Evolutionary conservation across 1,140 invertebrate genomes (phyloP), one percentile per base, ranked within the genome.

Genomic region (Pseudomyrmex flavicornis): DNA sequence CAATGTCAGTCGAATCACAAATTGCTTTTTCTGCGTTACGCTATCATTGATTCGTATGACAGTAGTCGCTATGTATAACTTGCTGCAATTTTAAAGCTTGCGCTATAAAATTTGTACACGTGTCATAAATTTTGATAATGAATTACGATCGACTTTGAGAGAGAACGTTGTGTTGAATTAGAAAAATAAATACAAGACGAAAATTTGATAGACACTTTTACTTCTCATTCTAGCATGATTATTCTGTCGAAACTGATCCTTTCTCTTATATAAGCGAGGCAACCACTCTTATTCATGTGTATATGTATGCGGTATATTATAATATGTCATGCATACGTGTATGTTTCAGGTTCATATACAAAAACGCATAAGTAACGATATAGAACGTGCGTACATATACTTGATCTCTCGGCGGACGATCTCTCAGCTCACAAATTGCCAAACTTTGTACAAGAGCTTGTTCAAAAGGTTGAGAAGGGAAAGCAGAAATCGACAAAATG

Each of bases 371-470:
- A n/a, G 70, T 22, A 46, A 44, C 3, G 58, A 70, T 69, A 61
- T 50, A 69, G 48, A 58, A 76, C 77, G 84, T 35, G 84, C 66
- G 84, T 56, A 85, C 63, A 46, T 54, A 75, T 75, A 54, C 50
- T 26, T 62, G 59, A 84, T 74, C 46, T 70, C 69, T 58, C 56
- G 58, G 74, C 58, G 85, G 74, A 88, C 85, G 86, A 87, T 48
- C 63, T 10, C 63, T 10, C 63, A 72, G 86, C 82, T 87, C 87
- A 88, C 82, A 88, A 88, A 88, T 88, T 87, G 86, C 85, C 85
- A 75, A 88, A 88, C 82, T 88, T 88, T 82, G 87, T 87, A 79
- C 59, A 56, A 54, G 35, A 83, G 68, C 35, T 74, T 50, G 50
- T 48, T 52, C 10, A 54, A 76, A 58, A 58, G 72, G 35, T 56